Conservation (phyloP, 2,888 invertebrate species). For the Eubasilissa splendida region DNA sequence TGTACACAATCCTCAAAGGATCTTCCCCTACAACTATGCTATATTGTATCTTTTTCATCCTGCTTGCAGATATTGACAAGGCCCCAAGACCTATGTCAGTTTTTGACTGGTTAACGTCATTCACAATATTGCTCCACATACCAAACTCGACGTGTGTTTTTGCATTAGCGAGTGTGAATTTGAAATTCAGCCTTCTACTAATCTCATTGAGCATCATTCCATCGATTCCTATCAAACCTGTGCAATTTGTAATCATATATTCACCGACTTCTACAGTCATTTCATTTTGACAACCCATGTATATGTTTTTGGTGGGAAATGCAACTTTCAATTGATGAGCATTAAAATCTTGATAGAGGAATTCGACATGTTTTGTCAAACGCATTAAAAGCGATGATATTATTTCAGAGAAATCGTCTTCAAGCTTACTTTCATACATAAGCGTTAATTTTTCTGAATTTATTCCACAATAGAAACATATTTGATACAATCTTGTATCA, state of each 20-base stretch:
- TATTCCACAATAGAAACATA: constrained; percentile 49
- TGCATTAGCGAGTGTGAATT: constrained; percentile 16
- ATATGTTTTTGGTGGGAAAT: neutral
- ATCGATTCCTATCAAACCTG: constrained; percentile 32
- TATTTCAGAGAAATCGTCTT: neutral
- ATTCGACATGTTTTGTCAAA: neutral
- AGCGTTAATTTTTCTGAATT: constrained; percentile 31
- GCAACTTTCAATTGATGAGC: constrained; percentile 2
- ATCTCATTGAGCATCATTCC: constrained; percentile 35
- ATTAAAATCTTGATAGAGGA: neutral
- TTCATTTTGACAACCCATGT: constrained; percentile 4
- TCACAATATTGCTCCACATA: constrained; percentile 44
- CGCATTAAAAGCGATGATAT: neutral
- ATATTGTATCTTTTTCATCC: constrained; percentile 36
- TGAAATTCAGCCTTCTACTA: constrained; percentile 43
- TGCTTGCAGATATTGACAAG: constrained; percentile 38
- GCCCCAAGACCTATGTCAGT: constrained; percentile 47
- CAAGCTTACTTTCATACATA: constrained; percentile 4
- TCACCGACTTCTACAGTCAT: neutral
- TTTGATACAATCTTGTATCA: constrained; percentile 26
- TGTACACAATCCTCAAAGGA: constrained; percentile 44
- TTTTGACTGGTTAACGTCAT: constrained; percentile 26
- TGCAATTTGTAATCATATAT: neutral
- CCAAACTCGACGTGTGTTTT: constrained; percentile 5
- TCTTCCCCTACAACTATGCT: constrained; percentile 35